Base-by-base conservation (phyloP, 1,140 invertebrate genomes). In the Psix sp. region DNA sequence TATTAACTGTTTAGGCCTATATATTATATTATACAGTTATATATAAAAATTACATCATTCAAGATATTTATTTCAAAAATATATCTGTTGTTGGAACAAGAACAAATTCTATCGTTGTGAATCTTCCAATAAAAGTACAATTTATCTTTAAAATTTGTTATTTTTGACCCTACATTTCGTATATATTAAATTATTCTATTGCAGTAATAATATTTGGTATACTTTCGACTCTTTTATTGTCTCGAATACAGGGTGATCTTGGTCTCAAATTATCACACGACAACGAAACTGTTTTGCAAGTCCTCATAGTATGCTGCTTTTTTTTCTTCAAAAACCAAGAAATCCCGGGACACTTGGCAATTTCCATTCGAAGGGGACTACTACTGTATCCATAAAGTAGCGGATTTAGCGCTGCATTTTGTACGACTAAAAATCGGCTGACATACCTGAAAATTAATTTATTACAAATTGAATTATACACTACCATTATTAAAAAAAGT, bases 301-400 rank as follows among this genome's bases (percentile, higher is more conserved):
- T 10, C 17, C 36, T 67, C 3, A 48, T 18, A 17, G 7, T 38
- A 17, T 52, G 31, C 11, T 43, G 14, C 14, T 75, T 79, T n/a
- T 72, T 67, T 5, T 65, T 74, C 5, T 54, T 29, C 5, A 79
- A 48, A 10, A 80, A 57, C 78, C 80, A 82, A 3, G 76, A 74
- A 35, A 75, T 71, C n/a, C 43, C 70, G 7, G 86, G 82, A 9
- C 87, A 89, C 7, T 85, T 78, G 13, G 87, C 83, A 77, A 92
- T 91, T 35, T 91, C 91, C 54, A 88, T 89, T 11, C 89, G 79
- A 68, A 93, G 91, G 73, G 90, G 90, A 18, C 90, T 88, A 72
- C 93, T 94, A 6, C 90, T 93, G 21, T 91, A 90, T 9, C 92
- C 92, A 62, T 93, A 94, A 31, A 94, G 91, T 1, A 94, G 80